Conservation (phyloP, 2,797 vertebrate genomes). For the Acanthurus leucopareius region DNA sequence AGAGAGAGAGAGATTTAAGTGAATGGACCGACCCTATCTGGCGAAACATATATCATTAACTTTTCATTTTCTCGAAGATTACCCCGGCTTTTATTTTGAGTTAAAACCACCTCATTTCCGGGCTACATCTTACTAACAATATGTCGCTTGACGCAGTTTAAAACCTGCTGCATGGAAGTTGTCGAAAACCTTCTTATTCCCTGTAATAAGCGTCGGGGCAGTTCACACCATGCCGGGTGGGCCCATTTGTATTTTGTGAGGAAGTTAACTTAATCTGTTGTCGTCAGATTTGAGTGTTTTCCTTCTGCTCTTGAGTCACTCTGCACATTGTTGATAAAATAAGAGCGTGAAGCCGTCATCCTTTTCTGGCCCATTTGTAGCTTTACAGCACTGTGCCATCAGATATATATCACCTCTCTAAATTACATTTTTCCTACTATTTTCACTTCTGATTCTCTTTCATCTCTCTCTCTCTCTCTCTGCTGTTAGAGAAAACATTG, state of each 20-base stretch:
- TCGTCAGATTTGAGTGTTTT: neutral
- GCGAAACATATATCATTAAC: no score
- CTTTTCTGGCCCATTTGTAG: constrained; percentile 12
- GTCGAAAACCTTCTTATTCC: neutral
- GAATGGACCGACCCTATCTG: neutral
- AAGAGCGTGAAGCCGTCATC: neutral
- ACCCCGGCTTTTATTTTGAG: constrained; percentile 55
- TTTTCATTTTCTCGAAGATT: neutral
- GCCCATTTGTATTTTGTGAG: no score
- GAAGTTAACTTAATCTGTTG: no score
- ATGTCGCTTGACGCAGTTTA: neutral
- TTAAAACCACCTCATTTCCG: constrained; percentile 7
- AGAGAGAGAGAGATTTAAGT: neutral
- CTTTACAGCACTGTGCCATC: neutral
- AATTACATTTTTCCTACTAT: neutral
- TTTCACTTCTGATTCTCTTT: neutral
- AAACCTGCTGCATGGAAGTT: constrained; percentile 56
- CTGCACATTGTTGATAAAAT: neutral
- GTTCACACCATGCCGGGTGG: neutral
- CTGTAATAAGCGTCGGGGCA: neutral
- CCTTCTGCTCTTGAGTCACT: neutral
- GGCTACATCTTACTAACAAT: fast-evolving
- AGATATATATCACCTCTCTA: neutral
- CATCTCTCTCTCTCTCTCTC: neutral
- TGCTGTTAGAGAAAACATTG: neutral